Evolutionary conservation across 1,140 invertebrate genomes (phyloP), one percentile per base, ranked within the genome.

Genomic region (Parapsyche elsis): DNA sequence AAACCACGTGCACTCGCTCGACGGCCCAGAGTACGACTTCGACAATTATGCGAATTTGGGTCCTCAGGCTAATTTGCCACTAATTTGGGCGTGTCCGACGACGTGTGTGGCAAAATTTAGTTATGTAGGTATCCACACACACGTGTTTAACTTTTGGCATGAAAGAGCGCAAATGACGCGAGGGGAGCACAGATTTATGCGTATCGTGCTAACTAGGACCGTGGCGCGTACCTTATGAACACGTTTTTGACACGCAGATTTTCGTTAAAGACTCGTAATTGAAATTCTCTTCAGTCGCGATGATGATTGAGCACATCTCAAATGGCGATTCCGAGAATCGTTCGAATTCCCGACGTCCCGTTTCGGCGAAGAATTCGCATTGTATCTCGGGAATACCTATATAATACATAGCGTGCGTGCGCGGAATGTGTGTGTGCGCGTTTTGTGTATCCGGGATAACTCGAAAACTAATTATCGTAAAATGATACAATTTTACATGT

Each of bases 11-110:
- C 21, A 23, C 24, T 26, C 30, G 7, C 30, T 38, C 4, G 19
- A n/a, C 64, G 64, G 23, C 9, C 59, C 16, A 24, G 24, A 67
- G 10, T 38, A 7, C 30, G 30, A 38, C 30, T 10, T 24, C 24
- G 64, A 67, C 64, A 67, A 67, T 67, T 67, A 67, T 14, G 64
- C 64, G 64, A 67, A 26, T 67, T 67, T 23, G 64, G 12, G 24
- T 24, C 1, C 46, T 57, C 14, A 30, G 57, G 19, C 75, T 77
- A 77, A 77, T 77, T 77, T 77, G 64, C 45, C 75, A 77, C 75
- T 77, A 77, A 77, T 77, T 77, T 77, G 75, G 75, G 75, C 75
- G 75, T 77, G 57, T 45, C 75, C 49, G 14, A 19, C 9, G 4
- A 57, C 59, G 75, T 64, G 75, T 59, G 75, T 77, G 75, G 75